A percentile compares a stretch with the other conserved stretches of the same genome.
Evolutionary conservation across 2,888 invertebrate species (phyloP).

Genomic region (Empis stercorea): DNA sequence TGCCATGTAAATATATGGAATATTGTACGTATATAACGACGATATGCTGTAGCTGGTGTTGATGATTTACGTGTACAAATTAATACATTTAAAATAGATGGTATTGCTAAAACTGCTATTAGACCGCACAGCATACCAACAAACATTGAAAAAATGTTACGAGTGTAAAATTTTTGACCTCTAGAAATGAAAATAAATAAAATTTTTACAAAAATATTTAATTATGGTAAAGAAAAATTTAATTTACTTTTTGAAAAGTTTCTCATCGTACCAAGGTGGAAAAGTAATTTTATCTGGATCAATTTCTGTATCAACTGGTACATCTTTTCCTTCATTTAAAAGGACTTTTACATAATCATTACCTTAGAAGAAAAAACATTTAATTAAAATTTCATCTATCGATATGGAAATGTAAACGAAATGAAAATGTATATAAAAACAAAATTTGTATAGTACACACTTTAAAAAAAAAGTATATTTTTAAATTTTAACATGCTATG

Average conservation of each 20-base stretch:
- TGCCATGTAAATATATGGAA: constrained; percentile 72
- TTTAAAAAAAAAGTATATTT: no score
- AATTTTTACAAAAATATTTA: neutral
- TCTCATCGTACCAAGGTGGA: constrained; percentile 54
- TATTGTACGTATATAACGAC: constrained; percentile 65
- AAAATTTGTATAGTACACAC: no score
- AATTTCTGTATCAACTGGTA: neutral
- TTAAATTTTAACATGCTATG: no score
- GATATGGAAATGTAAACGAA: no score
- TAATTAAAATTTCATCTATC: no score
- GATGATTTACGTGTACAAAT: constrained; percentile 58
- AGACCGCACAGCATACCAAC: constrained; percentile 65
- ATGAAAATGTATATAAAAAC: no score
- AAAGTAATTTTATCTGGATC: constrained; percentile 33
- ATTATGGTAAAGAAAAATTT: neutral
- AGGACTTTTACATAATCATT: neutral
- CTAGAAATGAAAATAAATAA: constrained; percentile 33
- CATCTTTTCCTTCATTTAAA: neutral
- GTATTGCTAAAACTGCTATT: constrained; percentile 58
- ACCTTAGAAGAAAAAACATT: neutral
- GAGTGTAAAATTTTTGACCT: constrained; percentile 58
- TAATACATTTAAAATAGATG: constrained; percentile 58
- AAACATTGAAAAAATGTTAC: constrained; percentile 56
- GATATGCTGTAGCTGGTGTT: constrained; percentile 51
- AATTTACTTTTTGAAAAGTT: constrained; percentile 48